Conservation (phyloP, 2,888 invertebrate genomes). For the Netelia melanura region DNA sequence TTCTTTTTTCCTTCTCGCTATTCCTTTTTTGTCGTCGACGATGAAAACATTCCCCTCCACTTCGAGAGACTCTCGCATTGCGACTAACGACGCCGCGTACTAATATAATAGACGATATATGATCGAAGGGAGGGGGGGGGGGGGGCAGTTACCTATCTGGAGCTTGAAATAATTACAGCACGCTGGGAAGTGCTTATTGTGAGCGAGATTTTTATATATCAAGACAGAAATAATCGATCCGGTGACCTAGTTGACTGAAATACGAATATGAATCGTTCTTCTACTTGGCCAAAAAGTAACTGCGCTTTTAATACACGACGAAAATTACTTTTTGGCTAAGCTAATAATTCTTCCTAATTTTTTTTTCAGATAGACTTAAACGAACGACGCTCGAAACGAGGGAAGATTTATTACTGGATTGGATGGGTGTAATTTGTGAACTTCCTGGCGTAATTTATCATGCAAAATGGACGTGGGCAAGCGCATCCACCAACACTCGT, state of each 20-base stretch:
- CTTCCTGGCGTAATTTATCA: not conserved
- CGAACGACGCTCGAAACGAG: not conserved
- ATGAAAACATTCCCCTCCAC: conserved; percentile 50
- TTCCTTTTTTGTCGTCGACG: conserved; percentile 54
- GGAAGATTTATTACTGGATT: not conserved
- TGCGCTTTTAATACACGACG: too few species aligned
- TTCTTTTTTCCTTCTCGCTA: conserved; percentile 24
- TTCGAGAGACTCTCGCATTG: conserved; percentile 3
- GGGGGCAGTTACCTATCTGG: conserved; percentile 17
- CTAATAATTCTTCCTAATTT: not conserved
- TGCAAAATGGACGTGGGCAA: conserved; percentile 1
- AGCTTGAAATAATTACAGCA: conserved; percentile 61
- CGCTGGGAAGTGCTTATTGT: conserved; percentile 66
- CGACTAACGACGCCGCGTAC: conserved; percentile 45
- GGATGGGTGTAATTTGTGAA: conserved; percentile 8
- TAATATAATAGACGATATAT: conserved; percentile 51
- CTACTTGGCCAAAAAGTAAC: too few species aligned
- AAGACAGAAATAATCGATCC: not conserved
- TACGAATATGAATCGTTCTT: not conserved
- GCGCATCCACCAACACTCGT: too few species aligned
- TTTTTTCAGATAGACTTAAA: not conserved
- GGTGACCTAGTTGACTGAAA: not conserved
- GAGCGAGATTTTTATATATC: conserved; percentile 54
- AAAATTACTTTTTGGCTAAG: too few species aligned
- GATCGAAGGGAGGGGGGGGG: conserved; percentile 7